These are phyloP conservation scores for Micrastur ruficollis DNA, from an alignment of 2,797 vertebrate genomes.

Conservation along the genomic window DNA sequence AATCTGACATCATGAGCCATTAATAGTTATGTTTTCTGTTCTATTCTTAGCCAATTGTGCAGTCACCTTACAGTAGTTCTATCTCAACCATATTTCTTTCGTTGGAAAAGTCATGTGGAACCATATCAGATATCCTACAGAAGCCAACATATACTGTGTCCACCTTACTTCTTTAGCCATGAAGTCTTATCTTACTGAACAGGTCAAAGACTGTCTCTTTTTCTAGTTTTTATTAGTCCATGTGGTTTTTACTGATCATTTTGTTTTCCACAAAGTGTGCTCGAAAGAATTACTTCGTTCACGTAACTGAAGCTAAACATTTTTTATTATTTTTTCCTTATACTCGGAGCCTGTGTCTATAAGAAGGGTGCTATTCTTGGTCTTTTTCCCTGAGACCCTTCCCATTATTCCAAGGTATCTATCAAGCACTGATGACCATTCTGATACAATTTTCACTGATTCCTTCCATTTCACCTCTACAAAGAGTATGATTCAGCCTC, in stretches of 20 bases:
- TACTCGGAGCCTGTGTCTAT: neutral
- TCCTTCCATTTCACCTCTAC: neutral
- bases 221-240: neutral
- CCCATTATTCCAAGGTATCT: neutral
- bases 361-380: neutral
- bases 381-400: neutral
- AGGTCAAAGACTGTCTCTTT: neutral
- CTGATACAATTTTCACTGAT: neutral
- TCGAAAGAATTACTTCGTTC: neutral
- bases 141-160: neutral
- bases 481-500: neutral
- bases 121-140: neutral
- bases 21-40: conserved; percentile 54
- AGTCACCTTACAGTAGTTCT: conserved; percentile 17
- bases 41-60: conserved; percentile 57
- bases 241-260: neutral
- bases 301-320: neutral
- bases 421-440: neutral
- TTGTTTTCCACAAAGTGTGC: neutral
- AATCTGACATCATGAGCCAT: conserved; percentile 52
- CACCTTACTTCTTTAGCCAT: neutral
- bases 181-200: neutral
- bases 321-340: neutral
- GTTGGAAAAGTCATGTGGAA: conserved; percentile 5
- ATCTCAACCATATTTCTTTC: conserved; percentile 18